Base-by-base conservation (phyloP, 2,888 invertebrate species). In the Blomia tropicalis region DNA sequence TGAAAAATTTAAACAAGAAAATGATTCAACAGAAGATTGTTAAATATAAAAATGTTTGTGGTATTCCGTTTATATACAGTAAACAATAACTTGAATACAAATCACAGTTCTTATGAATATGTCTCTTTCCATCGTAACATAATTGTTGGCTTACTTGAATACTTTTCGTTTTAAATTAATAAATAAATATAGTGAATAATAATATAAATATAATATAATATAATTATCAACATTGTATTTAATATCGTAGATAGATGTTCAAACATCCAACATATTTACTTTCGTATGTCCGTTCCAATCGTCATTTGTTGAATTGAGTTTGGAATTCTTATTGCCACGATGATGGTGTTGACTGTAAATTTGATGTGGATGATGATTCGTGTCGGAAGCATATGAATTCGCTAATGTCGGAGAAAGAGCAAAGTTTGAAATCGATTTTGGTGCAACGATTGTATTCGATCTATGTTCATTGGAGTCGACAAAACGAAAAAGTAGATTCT, bases 221-320 rank as follows among this genome's bases (percentile, higher is more conserved):
- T 11, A 36, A 36, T 36, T 11, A 7, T 36, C 36, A 36, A 17
- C 36, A 17, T 36, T 36, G 17, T 11, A 36, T 36, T 36, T 17
- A 36, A 11, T 7, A 17, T 36, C 17, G 7, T 11, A 36, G 17
- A 36, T 36, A 36, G 17, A 36, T 36, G 17, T 11, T 47, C 51
- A 47, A 27, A 47, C 51, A 27, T 47, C 51, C 51, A 47, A 11
- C 51, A 47, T 47, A n/a, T 47, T n/a, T 47, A 47, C 14, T 47
- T n/a, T 47, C 23, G 51, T 47, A 11, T 7, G 27, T 11, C n/a
- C n/a, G 7, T 47, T 22, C 51, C 23, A 22, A n/a, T 47, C 51
- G 7, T n/a, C 51, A 47, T 47, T 47, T n/a, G 27, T 25, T 27
- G 51, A 47, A 27, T 7, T 47, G 22, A 11, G n/a, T 27, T 19